Base-by-base conservation (phyloP, 64 coral and sea anemone species). In the Montipora efflorescens region DNA sequence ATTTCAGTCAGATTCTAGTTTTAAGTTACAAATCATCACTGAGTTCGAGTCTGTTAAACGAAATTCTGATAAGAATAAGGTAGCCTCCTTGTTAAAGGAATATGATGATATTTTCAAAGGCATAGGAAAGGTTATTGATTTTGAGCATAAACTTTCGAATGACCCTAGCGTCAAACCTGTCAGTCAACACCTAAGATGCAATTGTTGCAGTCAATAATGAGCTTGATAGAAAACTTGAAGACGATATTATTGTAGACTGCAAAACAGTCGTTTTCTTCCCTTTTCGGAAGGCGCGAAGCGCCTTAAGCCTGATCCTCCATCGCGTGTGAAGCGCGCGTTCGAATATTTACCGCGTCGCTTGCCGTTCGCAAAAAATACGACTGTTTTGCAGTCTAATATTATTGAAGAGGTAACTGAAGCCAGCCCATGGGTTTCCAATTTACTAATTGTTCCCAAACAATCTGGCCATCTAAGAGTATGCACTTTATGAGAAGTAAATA, bases 351-450 rank as follows among this genome's bases (percentile, higher is more conserved):
- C 53, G 53, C 53, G 53, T 57, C 3, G 53, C 53, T 57, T 11
- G 53, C n/a, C n/a, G n/a, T n/a, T n/a, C n/a, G n/a, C n/a, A 57
- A 57, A 57, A 57, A 57, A 57, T 57, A 57, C 53, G 53, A 57
- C 53, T 57, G 53, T 57, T 57, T 57, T 57, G 53, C 53, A 57
- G 53, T 57, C 4, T 57, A 22, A 71, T 71, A 71, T 71, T 19
- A 71, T 71, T 71, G 67, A 71, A 71, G 67, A 71, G 67, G 67
- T 71, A 16, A 71, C 67, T 71, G 67, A 71, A 71, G 67, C 67
- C 14, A 71, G 67, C 20, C 67, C 67, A 19, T 71, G 67, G 67
- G 67, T 71, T 71, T 71, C 67, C 67, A 71, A 71, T 71, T 71
- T 71, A 71, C 1, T 71, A 71, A 71, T 71, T 71, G 67, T 71